Conservation (phyloP, 2,888 invertebrate genomes). For the Capitulum mitella region DNA sequence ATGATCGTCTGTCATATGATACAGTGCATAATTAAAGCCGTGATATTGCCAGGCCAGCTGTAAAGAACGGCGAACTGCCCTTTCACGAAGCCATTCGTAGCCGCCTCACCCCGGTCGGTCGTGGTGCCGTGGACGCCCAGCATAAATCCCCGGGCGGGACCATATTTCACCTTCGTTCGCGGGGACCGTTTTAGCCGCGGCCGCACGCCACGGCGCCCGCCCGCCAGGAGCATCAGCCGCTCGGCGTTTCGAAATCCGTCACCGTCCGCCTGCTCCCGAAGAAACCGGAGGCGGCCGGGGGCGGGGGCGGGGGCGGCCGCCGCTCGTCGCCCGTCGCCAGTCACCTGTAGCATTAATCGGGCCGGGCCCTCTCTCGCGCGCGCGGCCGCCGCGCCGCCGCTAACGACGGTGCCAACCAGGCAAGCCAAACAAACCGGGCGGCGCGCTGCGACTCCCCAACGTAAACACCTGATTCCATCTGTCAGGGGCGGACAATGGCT, state of each 20-base stretch:
- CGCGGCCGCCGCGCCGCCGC: neutral
- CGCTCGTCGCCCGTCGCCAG: neutral
- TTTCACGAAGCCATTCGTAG: neutral
- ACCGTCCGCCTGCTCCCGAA: neutral
- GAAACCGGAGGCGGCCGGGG: neutral
- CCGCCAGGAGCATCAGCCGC: neutral
- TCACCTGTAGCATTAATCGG: conserved; percentile 9
- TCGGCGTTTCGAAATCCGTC: neutral
- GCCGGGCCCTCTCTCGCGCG: neutral
- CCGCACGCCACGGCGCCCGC: neutral
- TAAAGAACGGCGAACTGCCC: conserved; percentile 16
- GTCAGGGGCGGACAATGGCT: conserved; percentile 3
- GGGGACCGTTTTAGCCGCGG: neutral
- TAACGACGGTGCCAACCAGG: conserved; percentile 7
- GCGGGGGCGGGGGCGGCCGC: neutral
- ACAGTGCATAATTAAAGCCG: neutral
- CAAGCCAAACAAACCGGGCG: neutral
- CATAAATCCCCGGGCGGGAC: neutral
- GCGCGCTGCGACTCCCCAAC: neutral
- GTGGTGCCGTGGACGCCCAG: neutral
- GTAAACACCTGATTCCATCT: conserved; percentile 16
- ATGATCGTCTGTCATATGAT: neutral
- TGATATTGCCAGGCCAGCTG: neutral
- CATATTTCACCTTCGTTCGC: neutral
- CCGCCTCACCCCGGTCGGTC: neutral